phyloP scores from a whole-genome alignment of 2,113 vertebrate species.

The Rhagologus leucostigma region DNA sequence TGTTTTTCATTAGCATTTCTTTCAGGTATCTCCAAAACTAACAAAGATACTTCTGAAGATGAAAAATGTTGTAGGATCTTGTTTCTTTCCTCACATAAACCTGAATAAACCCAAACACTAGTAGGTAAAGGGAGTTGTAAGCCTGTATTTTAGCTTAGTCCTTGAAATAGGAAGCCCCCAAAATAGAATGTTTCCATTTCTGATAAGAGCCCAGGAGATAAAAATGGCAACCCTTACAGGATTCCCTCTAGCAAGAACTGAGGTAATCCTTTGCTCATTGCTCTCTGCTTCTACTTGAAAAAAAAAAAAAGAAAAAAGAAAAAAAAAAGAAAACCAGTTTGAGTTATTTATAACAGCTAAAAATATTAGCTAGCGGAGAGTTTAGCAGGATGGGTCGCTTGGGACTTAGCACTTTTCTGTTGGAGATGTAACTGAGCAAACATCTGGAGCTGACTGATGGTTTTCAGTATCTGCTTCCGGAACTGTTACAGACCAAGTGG shows the following conservation, averaged over 20 bases:
- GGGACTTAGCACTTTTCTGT: background rate
- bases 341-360: background rate
- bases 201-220: background rate
- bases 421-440: background rate
- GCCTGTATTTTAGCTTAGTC: background rate
- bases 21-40: background rate
- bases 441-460: background rate
- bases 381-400: background rate
- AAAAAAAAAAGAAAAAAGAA: too few species aligned
- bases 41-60: conserved; percentile 18
- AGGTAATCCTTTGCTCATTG: background rate
- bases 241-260: background rate
- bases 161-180: background rate
- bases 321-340: background rate
- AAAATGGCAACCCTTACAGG: background rate
- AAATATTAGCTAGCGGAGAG: background rate
- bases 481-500: background rate
- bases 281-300: background rate
- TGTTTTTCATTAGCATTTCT: background rate
- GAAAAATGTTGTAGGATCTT: background rate
- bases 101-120: background rate
- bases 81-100: background rate
- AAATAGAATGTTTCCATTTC: background rate
- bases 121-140: background rate
- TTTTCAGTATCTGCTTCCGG: background rate